Percentiles rank a stretch among this genome's conserved stretches.
phyloP scores from a whole-genome alignment of 2,888 invertebrate genomes.

The Salpingus planirostris region DNA sequence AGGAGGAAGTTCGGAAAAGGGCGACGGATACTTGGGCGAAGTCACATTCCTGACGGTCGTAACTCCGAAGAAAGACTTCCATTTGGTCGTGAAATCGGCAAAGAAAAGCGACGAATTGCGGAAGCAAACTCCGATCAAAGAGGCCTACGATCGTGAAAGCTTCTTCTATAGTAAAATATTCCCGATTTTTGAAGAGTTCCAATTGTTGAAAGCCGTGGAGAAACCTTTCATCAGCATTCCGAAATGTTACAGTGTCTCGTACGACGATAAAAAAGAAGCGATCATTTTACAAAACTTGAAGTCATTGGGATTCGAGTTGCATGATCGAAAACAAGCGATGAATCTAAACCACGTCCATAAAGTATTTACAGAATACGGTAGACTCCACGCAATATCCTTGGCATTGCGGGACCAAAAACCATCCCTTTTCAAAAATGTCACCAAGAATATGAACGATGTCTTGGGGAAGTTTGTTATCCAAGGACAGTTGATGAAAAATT shows the following conservation, averaged over 20 bases:
- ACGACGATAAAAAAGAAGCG: slow-evolving; percentile 20
- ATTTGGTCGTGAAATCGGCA: slow-evolving; percentile 24
- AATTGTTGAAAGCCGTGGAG: slow-evolving; percentile 11
- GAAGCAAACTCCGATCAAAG: slow-evolving; percentile 18
- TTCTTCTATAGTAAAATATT: slow-evolving; percentile 21
- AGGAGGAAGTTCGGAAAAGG: slow-evolving; percentile 20
- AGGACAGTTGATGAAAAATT: slow-evolving; percentile 5
- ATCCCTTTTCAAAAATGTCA: slow-evolving; percentile 11
- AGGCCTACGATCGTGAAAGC: slow-evolving; percentile 12
- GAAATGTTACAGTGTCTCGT: slow-evolving; percentile 22
- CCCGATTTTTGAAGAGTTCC: slow-evolving; percentile 19
- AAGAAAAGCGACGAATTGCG: slow-evolving; percentile 21
- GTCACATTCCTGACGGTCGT: slow-evolving; percentile 21
- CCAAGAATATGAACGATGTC: slow-evolving; percentile 20
- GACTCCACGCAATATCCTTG: slow-evolving; percentile 22
- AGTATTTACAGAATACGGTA: slow-evolving; percentile 20
- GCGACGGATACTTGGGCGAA: slow-evolving; percentile 25
- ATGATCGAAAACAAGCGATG: slow-evolving; percentile 22
- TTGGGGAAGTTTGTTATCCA: slow-evolving; percentile 18
- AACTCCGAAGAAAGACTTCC: slow-evolving; percentile 13
- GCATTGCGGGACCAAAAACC: slow-evolving; percentile 20
- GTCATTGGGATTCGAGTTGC: slow-evolving; percentile 20
- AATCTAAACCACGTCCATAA: slow-evolving; percentile 24
- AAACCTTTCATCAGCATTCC: slow-evolving; percentile 16
- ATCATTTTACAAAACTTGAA: slow-evolving; percentile 25